These are phyloP conservation scores for Xestia rhomboidea DNA, from an alignment of 2,888 invertebrate genomes.

Conservation along the genomic window DNA sequence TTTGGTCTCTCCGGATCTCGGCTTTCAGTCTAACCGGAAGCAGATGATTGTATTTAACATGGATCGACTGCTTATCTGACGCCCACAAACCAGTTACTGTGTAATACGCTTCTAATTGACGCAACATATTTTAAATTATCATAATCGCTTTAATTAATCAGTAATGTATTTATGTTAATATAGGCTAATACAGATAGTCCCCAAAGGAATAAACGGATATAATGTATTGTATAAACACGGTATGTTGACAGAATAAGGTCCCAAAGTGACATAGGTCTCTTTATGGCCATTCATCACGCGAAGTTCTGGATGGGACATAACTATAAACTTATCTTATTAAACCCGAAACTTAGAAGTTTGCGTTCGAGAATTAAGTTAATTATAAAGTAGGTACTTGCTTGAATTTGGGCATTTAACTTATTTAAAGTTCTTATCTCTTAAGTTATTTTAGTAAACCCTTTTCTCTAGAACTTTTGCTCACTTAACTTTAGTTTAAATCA, in stretches of 20 bases:
- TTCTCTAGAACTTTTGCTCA: background rate
- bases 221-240: background rate
- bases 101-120: background rate
- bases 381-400: background rate
- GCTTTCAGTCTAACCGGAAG: background rate
- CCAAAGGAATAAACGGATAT: conserved; percentile 12
- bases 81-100: background rate
- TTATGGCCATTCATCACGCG: conserved; percentile 28
- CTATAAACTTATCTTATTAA: conserved; percentile 48
- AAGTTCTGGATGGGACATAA: conserved; percentile 22
- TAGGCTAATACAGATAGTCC: background rate
- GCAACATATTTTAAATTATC: background rate
- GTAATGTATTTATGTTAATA: background rate
- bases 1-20: no score
- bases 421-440: background rate
- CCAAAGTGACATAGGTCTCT: conserved; percentile 23
- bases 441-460: background rate
- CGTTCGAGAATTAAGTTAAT: conserved; percentile 9
- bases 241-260: conserved; percentile 28
- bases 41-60: no score
- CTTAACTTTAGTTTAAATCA: background rate
- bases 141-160: conserved; percentile 17
- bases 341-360: conserved; percentile 17
- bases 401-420: background rate
- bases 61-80: background rate